phyloP scores from a whole-genome alignment of 2,113 vertebrate genomes.

The Esox niger region DNA sequence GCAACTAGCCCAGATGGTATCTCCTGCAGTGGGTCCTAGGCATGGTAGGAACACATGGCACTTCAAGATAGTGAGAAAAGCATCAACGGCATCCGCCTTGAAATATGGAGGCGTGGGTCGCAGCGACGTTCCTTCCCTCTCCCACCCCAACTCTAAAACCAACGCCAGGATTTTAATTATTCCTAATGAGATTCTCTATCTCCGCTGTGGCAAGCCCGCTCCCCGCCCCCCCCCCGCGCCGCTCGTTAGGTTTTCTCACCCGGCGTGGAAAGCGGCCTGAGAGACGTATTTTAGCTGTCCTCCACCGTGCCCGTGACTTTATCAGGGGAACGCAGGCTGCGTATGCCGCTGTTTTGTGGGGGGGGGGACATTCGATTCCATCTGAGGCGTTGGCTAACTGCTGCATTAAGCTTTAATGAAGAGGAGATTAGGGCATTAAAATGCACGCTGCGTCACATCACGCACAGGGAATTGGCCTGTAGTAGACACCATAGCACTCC shows the following conservation, averaged over 20 bases:
- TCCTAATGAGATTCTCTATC: slow-evolving; percentile 48
- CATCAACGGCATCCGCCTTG: slow-evolving; percentile 42
- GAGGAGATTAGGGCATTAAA: slow-evolving; percentile 67
- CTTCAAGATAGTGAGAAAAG: slow-evolving; percentile 47
- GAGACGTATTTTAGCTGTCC: slow-evolving; percentile 46
- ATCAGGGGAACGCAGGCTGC: slow-evolving; percentile 59
- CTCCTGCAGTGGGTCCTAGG: slow-evolving; percentile 21
- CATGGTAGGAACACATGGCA: slow-evolving; percentile 52
- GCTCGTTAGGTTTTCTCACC: neutral
- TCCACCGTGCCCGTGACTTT: slow-evolving; percentile 55
- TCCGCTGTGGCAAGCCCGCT: slow-evolving; percentile 26
- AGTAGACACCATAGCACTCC: slow-evolving; percentile 58
- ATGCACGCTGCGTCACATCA: slow-evolving; percentile 51
- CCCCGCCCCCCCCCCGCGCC: no score
- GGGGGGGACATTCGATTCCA: slow-evolving; percentile 56
- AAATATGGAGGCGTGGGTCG: slow-evolving; percentile 37
- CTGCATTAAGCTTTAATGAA: slow-evolving; percentile 69
- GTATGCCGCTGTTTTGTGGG: slow-evolving; percentile 32
- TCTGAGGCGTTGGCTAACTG: slow-evolving; percentile 56
- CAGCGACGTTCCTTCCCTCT: neutral
- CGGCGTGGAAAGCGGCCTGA: slow-evolving; percentile 8
- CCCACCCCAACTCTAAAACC: slow-evolving; percentile 38
- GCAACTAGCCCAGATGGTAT: slow-evolving; percentile 64
- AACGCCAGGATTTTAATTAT: slow-evolving; percentile 53
- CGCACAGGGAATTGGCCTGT: slow-evolving; percentile 26